A percentile compares a stretch with the other conserved stretches of the same genome.
These are phyloP conservation scores for Planiliza haematocheilus DNA, from an alignment of 2,113 vertebrate genomes.

Conservation along the genomic window DNA sequence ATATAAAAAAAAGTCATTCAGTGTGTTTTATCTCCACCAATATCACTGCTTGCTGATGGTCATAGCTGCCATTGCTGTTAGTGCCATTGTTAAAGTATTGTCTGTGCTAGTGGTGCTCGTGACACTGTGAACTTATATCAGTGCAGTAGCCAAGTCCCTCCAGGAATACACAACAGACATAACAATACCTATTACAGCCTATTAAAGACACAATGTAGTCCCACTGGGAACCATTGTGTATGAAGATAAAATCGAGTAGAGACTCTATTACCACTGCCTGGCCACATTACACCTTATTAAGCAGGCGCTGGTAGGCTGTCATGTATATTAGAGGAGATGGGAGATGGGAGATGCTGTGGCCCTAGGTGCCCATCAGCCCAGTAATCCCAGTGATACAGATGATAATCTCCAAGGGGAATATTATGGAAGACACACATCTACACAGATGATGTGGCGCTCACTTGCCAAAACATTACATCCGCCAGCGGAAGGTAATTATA, in stretches of 20 bases:
- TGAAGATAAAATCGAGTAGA: neutral
- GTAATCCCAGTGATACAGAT: too few species aligned
- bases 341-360: too few species aligned
- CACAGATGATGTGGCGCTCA: too few species aligned
- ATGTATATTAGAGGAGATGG: neutral
- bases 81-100: too few species aligned
- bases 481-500: too few species aligned
- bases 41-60: neutral
- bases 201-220: neutral
- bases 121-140: constrained; percentile 13
- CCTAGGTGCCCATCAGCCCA: too few species aligned
- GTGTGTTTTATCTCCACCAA: neutral
- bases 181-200: neutral
- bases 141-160: neutral
- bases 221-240: neutral
- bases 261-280: neutral
- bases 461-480: too few species aligned
- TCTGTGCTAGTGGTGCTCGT: too few species aligned
- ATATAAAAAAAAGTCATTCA: neutral
- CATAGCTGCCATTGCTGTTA: neutral
- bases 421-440: neutral
- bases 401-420: constrained; percentile 1
- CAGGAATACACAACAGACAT: neutral
- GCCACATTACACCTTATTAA: neutral
- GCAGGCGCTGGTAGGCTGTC: too few species aligned